Evolutionary conservation across 1,140 invertebrate species (phyloP), one percentile per base, ranked within the genome.

Genomic region (Neotoxoptera formosana): DNA sequence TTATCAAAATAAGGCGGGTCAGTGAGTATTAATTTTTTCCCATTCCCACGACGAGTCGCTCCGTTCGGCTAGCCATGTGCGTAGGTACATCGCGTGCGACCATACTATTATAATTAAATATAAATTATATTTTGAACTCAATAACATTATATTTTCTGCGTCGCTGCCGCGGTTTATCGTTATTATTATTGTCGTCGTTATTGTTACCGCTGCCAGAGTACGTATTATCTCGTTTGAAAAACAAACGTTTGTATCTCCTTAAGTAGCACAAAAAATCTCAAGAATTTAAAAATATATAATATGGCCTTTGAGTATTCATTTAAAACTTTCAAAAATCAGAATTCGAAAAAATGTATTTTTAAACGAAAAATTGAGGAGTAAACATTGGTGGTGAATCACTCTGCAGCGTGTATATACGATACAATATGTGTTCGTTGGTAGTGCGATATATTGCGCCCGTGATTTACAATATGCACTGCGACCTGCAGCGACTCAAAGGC

Each of bases 381-480:
- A 41, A 4, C 41, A 41, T 41, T 41, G 41, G 41, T 41, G 41
- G 41, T 41, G 41, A 41, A 41, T 41, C 41, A 41, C 21, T 23
- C n/a, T 2, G 30, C 41, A 2, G 7, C 21, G 8, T 23, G n/a
- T n/a, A n/a, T n/a, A 36, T 2, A 36, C 17, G 21, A 34, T 17
- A n/a, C 6, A 36, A 45, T 3, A 84, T 25, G 11, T 45, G 41
- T 45, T 9, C 21, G 25, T 60, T 25, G 25, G 8, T 11, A 30
- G 48, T 30, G 41, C 41, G 41, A 41, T 41, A 41, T 67, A 90
- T 30, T 90, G 36, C 30, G 30, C 20, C 30, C 47, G 48, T 92
- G 91, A 83, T 92, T 84, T 92, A 92, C 91, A 83, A 84, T 47
- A 17, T 41, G 34, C 36, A 25, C 25, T 23, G 11, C 21, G 21